These are phyloP conservation scores for Aphyosemion australe DNA, from an alignment of 2,113 vertebrate species.

Conservation along the genomic window DNA sequence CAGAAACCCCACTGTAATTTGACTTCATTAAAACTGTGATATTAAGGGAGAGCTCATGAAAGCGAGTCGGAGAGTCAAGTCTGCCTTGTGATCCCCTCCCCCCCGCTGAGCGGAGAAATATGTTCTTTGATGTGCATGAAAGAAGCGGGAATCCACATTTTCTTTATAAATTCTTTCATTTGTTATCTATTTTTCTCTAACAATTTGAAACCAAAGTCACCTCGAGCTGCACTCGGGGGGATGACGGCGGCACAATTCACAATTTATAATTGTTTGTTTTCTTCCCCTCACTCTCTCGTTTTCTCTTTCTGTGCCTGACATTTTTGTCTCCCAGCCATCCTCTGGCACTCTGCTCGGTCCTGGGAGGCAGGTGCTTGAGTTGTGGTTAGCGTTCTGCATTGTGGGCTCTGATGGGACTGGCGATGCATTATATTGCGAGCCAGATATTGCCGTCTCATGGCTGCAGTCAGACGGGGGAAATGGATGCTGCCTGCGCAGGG, in stretches of 20 bases:
- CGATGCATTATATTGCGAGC: slow-evolving; percentile 67
- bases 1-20: slow-evolving; percentile 55
- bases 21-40: slow-evolving; percentile 63
- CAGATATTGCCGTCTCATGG: slow-evolving; percentile 49
- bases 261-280: slow-evolving; percentile 56
- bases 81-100: slow-evolving; percentile 43
- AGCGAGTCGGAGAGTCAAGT: slow-evolving; percentile 33
- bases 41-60: slow-evolving; percentile 51
- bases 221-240: slow-evolving; percentile 29
- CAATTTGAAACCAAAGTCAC: slow-evolving; percentile 54
- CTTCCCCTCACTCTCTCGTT: not conserved
- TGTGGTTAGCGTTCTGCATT: slow-evolving; percentile 66
- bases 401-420: slow-evolving; percentile 69
- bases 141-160: slow-evolving; percentile 52
- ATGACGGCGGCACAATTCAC: slow-evolving; percentile 31
- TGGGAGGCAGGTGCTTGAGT: slow-evolving; percentile 65
- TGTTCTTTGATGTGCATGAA: slow-evolving; percentile 65
- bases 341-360: slow-evolving; percentile 9
- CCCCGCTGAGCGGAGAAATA: slow-evolving; percentile 56
- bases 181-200: slow-evolving; percentile 48
- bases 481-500: slow-evolving; percentile 36
- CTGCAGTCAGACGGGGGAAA: slow-evolving; percentile 47
- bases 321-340: not conserved
- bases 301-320: not conserved
- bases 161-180: slow-evolving; percentile 59